Evolutionary conservation across 2,797 vertebrate genomes (phyloP).

Genomic region (Tapirus indicus): DNA sequence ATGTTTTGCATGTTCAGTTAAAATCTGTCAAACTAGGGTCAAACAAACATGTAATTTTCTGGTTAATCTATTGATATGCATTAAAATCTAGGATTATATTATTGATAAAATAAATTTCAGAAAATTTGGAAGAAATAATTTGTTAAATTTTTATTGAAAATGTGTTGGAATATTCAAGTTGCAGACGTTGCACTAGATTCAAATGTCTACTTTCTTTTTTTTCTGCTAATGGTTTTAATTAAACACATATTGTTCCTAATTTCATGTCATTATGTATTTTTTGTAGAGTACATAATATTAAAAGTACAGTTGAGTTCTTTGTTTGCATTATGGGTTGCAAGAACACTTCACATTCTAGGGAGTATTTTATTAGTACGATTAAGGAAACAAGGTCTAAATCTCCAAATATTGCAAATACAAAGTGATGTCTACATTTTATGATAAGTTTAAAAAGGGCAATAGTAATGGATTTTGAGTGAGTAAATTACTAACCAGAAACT

Average conservation of each 20-base stretch:
- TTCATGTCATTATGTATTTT: not conserved
- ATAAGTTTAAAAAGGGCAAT: not conserved
- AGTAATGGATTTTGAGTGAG: not conserved
- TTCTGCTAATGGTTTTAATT: conserved; percentile 33
- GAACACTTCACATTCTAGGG: not conserved
- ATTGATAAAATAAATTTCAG: not conserved
- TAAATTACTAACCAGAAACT: not conserved
- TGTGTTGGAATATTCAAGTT: not conserved
- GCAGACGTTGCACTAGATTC: not conserved
- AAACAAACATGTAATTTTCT: not conserved
- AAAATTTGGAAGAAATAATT: conserved; percentile 36
- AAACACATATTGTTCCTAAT: not conserved
- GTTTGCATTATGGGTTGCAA: not conserved
- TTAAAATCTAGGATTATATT: conserved; percentile 3
- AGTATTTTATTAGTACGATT: not conserved
- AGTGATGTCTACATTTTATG: not conserved
- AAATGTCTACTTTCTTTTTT: not conserved
- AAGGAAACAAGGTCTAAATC: not conserved
- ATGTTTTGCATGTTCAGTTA: not conserved
- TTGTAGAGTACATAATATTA: not conserved
- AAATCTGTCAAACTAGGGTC: not conserved
- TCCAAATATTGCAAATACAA: conserved; percentile 6
- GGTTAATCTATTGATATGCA: no score
- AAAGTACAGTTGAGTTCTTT: not conserved
- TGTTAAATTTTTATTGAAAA: not conserved